Evolutionary conservation across 35 echinoderm and acorn worm genomes (phyloP), one percentile per base, ranked within the genome.

Genomic region (Diadema setosum): DNA sequence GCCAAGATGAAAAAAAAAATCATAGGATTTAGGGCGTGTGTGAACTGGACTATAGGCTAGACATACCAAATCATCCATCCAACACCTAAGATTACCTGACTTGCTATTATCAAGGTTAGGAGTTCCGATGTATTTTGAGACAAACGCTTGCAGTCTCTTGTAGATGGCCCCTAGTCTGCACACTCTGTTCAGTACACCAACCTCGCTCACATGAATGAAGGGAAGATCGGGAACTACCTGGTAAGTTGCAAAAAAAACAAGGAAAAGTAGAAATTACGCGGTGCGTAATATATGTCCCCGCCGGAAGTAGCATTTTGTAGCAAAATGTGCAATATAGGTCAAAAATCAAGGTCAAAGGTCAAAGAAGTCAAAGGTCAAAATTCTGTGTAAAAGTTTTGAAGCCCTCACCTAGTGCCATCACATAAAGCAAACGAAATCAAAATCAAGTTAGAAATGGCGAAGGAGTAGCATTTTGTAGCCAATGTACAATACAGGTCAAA

Each of bases 211-310:
- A 76, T 91, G 93, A 4, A 99, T 46, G 48, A 92, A 89, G 1
- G 96, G 96, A 45, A 99, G 81, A 60, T 93, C 96, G 42, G 88
- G 87, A 39, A 92, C 96, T 21, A 99, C 96, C 96, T 99, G 46
- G 34, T n/a, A 16, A 78, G 7, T 25, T 3, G 24, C 14, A 41
- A 42, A 36, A 78, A 6, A 78, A 5, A 41, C 4, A 4, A 67
- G 5, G 12, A 65, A 6, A 63, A 63, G 31, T 23, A 59, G 56
- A 59, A 18, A 17, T 18, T 59, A 65, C 3, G 36, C 15, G 1
- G 23, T 4, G 4, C n/a, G 58, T 60, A 63, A n/a, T 23, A 5
- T 30, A 5, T 16, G 6, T 63, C 6, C 31, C 15, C 31, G 21
- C 1, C 31, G 58, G 5, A 63, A 26, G 21, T 30, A 63, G 16